Base-by-base conservation (phyloP, 1,140 invertebrate genomes). In the Tetragnatha versicolor region DNA sequence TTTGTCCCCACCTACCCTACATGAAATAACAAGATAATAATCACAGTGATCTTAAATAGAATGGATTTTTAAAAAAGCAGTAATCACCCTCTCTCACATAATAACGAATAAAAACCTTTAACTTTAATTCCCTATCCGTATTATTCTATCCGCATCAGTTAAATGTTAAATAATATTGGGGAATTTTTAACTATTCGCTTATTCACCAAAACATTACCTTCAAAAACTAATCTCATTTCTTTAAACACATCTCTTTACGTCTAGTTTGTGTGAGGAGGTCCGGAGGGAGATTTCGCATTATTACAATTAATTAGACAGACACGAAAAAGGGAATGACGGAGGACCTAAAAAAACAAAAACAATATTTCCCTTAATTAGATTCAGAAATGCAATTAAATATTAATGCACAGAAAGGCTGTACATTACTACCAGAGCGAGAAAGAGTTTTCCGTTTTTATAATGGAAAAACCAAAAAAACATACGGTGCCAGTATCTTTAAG, bases 321-420 rank as follows among this genome's bases (percentile, higher is more conserved):
- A 70, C 47, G 47, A 29, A 70, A 70, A 65, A 65, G 22, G 66
- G 27, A 29, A 29, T 20, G 39, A 70, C 37, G 33, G 31, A 14
- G 35, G n/a, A 20, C 7, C 27, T 12, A 3, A 25, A 14, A 49
- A 68, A 49, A 68, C 14, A 69, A 55, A 70, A 70, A 70, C 9
- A 37, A 27, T 39, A 51, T 17, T 49, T 70, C 66, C 29, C 47
- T 49, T 70, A 70, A 70, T 70, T 70, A 49, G 66, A 70, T 70
- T 70, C 47, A 51, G 66, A 70, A 70, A 70, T 70, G 66, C 47
- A 70, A 70, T 70, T 70, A 70, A 70, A 49, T 37, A 55, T 70
- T 65, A 65, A 65, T 65, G 61, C 35, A 22, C 25, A 17, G 12
- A 58, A 31, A 58, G 2, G 12, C 35, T 42, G 17, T 14, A 31